These are phyloP conservation scores for Hemichromis elongatus DNA, from an alignment of 2,113 vertebrate species.

Conservation along the genomic window DNA sequence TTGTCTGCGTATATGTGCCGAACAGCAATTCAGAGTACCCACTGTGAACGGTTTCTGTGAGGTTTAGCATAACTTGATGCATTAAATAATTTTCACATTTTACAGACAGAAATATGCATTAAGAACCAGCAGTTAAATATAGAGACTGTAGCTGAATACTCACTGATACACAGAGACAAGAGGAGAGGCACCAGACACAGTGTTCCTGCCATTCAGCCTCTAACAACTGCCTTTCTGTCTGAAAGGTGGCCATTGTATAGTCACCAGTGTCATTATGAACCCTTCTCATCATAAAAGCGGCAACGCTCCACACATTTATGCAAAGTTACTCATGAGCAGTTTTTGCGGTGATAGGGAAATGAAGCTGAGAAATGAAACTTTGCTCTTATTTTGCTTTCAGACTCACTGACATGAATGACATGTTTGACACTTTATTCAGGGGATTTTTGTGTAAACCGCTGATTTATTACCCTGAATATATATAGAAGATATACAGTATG, in stretches of 20 bases:
- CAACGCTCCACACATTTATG: background rate
- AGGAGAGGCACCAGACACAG: background rate
- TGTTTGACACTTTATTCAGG: too few relatives aligned
- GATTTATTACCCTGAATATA: background rate
- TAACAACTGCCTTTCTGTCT: fast-evolving
- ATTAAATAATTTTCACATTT: background rate
- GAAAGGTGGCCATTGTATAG: background rate
- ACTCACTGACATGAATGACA: too few relatives aligned
- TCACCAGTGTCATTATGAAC: background rate
- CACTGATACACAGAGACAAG: background rate
- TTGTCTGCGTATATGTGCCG: background rate
- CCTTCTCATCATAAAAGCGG: background rate
- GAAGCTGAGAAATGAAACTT: fast-evolving
- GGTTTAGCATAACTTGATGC: background rate
- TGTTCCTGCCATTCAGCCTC: background rate
- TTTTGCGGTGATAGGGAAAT: background rate
- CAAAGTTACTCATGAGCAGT: fast-evolving
- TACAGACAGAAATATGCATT: background rate
- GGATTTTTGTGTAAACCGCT: background rate
- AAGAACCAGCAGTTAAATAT: background rate
- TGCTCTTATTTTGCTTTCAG: too few relatives aligned
- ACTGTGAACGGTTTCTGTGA: background rate
- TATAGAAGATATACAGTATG: background rate
- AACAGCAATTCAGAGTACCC: background rate
- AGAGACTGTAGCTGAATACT: background rate